Base-by-base conservation (phyloP, 1,140 invertebrate genomes). In the Drosophila guanche region DNA sequence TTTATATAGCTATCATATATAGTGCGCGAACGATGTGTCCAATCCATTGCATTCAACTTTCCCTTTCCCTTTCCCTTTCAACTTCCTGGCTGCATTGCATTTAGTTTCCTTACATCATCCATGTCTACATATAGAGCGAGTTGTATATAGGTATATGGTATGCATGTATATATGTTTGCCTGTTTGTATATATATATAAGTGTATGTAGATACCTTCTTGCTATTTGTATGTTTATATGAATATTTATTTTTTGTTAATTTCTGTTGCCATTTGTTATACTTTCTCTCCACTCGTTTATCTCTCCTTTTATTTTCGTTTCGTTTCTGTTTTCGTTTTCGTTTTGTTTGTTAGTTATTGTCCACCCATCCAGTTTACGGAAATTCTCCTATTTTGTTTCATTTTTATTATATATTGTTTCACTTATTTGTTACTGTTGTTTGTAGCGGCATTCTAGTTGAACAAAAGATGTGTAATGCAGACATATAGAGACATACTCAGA, bases 321-420 rank as follows among this genome's bases (percentile, higher is more conserved):
- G 45, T 76, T 58, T 76, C 73, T 57, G 25, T 52, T 76, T 8
- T 72, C 54, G 45, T 76, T 58, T 76, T 76, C 8, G 56, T 56
- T 76, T 76, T 41, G 61, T 59, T 86, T 63, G 67, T 76, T 89
- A 90, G 75, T 90, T 90, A 90, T 90, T 90, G 89, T 90, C 89
- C 89, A 85, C 89, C 89, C 89, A 90, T 90, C 84, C 89, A 90
- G 89, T 90, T 90, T 90, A 77, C 69, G 78, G 78, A 88, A 86
- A 86, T 79, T 88, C 75, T 81, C 78, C 47, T 78, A 55, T 76
- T 70, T 88, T 65, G 16, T 74, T 72, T 53, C 43, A 29, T 22
- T 8, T 33, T 6, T 50, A 59, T 48, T 14, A 22, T 60, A 45
- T 55, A 56, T 20, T 23, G 23, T 50, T 61, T 45, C 7, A 53